phyloP scores from a whole-genome alignment of 2,797 vertebrate species.

The Synaphobranchus kaupii region DNA sequence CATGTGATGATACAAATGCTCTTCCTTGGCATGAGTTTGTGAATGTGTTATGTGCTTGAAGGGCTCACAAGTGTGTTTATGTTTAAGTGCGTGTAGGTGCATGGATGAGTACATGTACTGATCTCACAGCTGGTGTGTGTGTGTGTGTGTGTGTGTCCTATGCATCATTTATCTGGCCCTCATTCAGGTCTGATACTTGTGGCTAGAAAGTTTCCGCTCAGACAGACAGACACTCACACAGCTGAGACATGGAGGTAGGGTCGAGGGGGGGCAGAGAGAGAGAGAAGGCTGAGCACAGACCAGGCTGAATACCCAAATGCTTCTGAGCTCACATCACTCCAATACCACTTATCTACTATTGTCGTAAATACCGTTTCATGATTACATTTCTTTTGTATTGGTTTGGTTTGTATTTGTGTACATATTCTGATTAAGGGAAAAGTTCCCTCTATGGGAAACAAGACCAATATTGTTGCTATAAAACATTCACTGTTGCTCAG shows the following conservation, averaged over 20 bases:
- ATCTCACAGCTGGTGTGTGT: not conserved
- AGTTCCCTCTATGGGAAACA: not conserved
- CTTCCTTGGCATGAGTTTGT: not conserved
- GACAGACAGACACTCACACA: not conserved
- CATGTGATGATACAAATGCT: not conserved
- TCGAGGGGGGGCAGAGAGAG: not conserved
- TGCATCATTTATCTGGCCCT: not conserved
- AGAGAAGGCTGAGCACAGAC: not conserved
- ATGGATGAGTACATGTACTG: not conserved
- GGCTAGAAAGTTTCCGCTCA: conserved; percentile 2
- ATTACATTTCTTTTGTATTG: not conserved
- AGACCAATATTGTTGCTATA: not conserved
- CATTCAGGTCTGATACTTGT: not conserved
- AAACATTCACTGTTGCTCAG: not conserved
- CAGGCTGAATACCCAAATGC: too few relatives aligned
- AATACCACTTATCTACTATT: not conserved
- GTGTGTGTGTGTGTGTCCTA: not conserved
- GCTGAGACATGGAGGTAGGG: not conserved
- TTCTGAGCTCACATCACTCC: too few relatives aligned
- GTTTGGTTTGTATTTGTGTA: not conserved
- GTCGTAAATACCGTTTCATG: not conserved
- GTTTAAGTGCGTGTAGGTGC: not conserved
- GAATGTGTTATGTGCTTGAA: not conserved
- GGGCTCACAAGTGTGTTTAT: not conserved
- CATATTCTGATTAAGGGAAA: not conserved